Conservation (phyloP, 30 jellyfish, hydroid and myxozoan species). For the Mastigias papua region DNA sequence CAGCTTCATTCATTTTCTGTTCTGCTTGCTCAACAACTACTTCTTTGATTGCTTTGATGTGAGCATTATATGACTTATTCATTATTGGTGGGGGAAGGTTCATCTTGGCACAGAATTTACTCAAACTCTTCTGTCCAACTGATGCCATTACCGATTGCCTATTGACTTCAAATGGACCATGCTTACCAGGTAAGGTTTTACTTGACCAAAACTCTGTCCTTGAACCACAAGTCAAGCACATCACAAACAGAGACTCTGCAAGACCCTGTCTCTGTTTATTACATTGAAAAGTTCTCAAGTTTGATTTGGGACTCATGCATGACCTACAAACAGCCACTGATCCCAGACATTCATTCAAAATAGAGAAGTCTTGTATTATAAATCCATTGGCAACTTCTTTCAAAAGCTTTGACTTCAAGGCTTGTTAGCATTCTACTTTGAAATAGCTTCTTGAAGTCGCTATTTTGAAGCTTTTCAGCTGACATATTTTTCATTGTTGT, state of each 20-base stretch:
- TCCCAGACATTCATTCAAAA: background rate
- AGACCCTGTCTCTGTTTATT: constrained; percentile 17
- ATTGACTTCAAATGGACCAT: constrained; percentile 20
- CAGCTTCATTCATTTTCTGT: constrained; percentile 36
- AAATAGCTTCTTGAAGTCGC: no score
- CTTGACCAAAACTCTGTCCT: background rate
- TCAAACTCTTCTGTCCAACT: background rate
- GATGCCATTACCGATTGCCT: constrained; percentile 18
- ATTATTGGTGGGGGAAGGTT: constrained; percentile 32
- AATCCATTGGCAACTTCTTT: background rate
- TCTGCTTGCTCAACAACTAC: constrained; percentile 22
- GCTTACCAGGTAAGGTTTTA: background rate
- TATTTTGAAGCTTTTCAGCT: no score
- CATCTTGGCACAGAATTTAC: constrained; percentile 20
- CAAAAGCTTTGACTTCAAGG: no score
- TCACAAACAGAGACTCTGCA: constrained; percentile 14
- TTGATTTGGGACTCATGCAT: constrained; percentile 6
- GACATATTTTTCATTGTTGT: no score
- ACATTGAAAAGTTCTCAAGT: background rate
- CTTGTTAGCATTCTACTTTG: no score
- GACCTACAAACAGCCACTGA: constrained; percentile 6
- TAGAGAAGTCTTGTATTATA: background rate
- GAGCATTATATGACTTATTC: constrained; percentile 26
- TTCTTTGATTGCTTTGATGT: constrained; percentile 3
- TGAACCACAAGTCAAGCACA: constrained; percentile 2